Evolutionary conservation across 2,888 invertebrate species (phyloP).

Genomic region (Orthonevra nobilis): DNA sequence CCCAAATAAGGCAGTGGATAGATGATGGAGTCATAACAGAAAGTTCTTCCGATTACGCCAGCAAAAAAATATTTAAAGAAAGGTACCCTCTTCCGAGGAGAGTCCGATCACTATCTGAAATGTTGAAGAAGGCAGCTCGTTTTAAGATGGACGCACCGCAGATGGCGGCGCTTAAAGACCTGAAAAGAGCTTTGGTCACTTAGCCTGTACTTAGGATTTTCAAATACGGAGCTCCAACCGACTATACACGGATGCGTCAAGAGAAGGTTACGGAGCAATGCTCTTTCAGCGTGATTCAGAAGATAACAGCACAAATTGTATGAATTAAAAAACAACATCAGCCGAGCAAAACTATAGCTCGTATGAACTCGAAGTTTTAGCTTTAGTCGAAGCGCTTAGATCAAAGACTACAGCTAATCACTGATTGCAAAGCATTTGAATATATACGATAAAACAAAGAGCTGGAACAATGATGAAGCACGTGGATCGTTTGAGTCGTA

Average conservation of each 20-base stretch:
- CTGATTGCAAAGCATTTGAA: too few relatives aligned
- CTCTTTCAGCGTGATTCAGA: neutral
- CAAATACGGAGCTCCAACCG: neutral
- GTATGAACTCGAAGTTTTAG: constrained; percentile 3
- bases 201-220: too few relatives aligned
- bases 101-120: neutral
- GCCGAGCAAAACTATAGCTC: constrained; percentile 6
- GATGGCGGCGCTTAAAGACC: too few relatives aligned
- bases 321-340: constrained; percentile 1
- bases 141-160: too few relatives aligned
- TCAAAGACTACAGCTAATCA: too few relatives aligned
- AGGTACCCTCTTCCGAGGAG: too few relatives aligned
- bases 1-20: constrained; percentile 24
- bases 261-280: neutral
- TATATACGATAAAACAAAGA: neutral
- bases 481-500: neutral
- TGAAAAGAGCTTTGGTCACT: too few relatives aligned
- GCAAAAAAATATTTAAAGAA: neutral
- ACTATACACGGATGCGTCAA: neutral
- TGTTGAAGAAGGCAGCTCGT: neutral
- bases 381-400: neutral
- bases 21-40: constrained; percentile 26
- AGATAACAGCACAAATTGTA: neutral
- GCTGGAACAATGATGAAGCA: neutral
- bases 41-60: constrained; percentile 65